Conservation (phyloP, 2,888 invertebrate species). For the Hecatera dysodea region DNA sequence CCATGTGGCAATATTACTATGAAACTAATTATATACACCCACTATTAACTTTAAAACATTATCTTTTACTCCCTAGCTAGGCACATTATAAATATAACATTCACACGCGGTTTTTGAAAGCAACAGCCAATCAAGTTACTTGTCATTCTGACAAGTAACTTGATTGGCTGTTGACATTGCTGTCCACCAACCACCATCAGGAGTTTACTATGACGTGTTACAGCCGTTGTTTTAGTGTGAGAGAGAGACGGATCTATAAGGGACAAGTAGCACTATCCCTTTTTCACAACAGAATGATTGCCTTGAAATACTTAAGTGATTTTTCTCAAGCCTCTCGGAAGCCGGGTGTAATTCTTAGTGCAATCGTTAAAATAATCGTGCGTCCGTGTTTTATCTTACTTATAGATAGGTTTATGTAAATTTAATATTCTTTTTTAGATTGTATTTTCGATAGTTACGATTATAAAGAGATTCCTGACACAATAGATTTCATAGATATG, state of each 20-base stretch:
- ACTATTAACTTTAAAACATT: slow-evolving; percentile 25
- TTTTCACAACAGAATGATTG: neutral
- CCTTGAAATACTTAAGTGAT: neutral
- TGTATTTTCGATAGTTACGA: slow-evolving; percentile 27
- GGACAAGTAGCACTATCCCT: neutral
- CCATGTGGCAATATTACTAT: slow-evolving; percentile 9
- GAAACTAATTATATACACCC: slow-evolving; percentile 1
- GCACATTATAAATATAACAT: neutral
- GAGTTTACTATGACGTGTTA: neutral
- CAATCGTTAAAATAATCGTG: slow-evolving; percentile 48
- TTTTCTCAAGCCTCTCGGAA: neutral
- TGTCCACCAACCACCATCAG: slow-evolving; percentile 2
- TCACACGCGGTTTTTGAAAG: slow-evolving; percentile 17
- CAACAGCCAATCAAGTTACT: no score
- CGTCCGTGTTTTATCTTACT: slow-evolving; percentile 43
- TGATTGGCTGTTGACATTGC: neutral
- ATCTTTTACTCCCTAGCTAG: slow-evolving; percentile 46
- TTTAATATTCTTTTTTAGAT: slow-evolving; percentile 46
- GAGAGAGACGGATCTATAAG: neutral
- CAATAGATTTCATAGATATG: slow-evolving; percentile 28
- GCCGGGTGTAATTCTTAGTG: slow-evolving; percentile 45
- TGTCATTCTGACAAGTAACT: no score
- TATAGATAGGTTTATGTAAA: slow-evolving; percentile 54
- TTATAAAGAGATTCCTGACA: slow-evolving; percentile 42
- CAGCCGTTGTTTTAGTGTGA: neutral